Evolutionary conservation across 2,888 invertebrate species (phyloP), one percentile per base, ranked within the genome.

Genomic region (Harmothoe impar): DNA sequence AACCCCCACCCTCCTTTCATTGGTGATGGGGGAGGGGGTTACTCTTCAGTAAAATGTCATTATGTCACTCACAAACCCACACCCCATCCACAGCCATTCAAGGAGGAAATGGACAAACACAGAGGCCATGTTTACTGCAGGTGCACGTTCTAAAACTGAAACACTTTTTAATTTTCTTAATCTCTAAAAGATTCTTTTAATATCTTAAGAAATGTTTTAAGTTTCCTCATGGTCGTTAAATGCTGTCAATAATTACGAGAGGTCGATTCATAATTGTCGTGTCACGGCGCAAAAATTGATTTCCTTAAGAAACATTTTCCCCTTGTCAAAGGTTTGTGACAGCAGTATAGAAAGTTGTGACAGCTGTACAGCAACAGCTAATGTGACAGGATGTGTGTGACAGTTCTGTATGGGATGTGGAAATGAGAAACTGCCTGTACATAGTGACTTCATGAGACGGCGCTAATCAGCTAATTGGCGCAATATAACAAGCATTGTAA

Each of bases 191-290:
- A 43, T 43, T 43, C 43, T 43, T 43, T 43, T 43, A 43, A 43
- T 3, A 43, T 43, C 5, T 43, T 43, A 7, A 43, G 43, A 43
- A 43, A 43, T 43, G 43, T 43, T 43, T 43, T 43, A 7, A 10
- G 43, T 43, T 43, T 43, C 43, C 43, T 43, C 43, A 43, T 43
- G 43, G 43, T 43, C 43, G 43, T 43, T 43, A 43, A 72, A 72
- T 7, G n/a, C 20, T 29, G 72, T 72, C 72, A 72, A 72, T 72
- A 72, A 29, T 72, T 72, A 72, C 31, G 29, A 72, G 31, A 72
- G 72, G 72, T 72, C 72, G 72, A 62, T 72, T 72, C 72, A 72
- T 72, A 72, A 72, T 72, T 72, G 72, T 72, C 72, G 31, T 72
- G 72, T 72, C 72, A 72, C 15, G 72, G 25, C 3, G 25, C 72